Conservation (phyloP, 2,888 invertebrate genomes). For the Antheraea yamamai region DNA sequence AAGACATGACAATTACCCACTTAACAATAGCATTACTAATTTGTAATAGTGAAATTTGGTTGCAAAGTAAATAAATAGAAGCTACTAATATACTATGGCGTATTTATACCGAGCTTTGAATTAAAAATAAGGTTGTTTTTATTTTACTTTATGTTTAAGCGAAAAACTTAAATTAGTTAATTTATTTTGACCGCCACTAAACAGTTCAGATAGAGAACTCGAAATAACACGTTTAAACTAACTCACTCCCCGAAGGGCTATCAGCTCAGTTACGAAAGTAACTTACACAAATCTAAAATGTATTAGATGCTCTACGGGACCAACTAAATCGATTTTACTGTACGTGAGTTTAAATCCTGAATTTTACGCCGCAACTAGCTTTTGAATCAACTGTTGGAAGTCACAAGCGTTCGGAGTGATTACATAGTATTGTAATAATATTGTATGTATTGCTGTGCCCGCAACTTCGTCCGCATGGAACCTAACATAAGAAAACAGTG, state of each 20-base stretch:
- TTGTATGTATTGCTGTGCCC: too few relatives aligned
- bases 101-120: too few relatives aligned
- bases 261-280: conserved; percentile 36
- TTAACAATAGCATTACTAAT: too few relatives aligned
- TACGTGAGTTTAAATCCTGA: conserved; percentile 35
- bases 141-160: neutral
- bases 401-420: neutral
- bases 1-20: too few relatives aligned
- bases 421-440: neutral
- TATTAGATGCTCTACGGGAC: conserved; percentile 32
- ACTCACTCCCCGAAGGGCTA: conserved; percentile 38
- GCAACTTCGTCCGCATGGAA: too few relatives aligned
- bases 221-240: conserved; percentile 33
- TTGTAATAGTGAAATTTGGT: too few relatives aligned
- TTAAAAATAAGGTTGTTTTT: too few relatives aligned
- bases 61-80: too few relatives aligned
- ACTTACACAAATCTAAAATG: conserved; percentile 40
- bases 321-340: conserved; percentile 41
- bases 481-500: too few relatives aligned
- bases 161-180: neutral
- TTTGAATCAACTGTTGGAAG: neutral
- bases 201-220: neutral
- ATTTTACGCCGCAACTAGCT: conserved; percentile 24
- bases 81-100: too few relatives aligned
- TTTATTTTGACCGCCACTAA: conserved; percentile 5